Base-by-base conservation (phyloP, 2,113 vertebrate genomes). In the Mesocricetus auratus region DNA sequence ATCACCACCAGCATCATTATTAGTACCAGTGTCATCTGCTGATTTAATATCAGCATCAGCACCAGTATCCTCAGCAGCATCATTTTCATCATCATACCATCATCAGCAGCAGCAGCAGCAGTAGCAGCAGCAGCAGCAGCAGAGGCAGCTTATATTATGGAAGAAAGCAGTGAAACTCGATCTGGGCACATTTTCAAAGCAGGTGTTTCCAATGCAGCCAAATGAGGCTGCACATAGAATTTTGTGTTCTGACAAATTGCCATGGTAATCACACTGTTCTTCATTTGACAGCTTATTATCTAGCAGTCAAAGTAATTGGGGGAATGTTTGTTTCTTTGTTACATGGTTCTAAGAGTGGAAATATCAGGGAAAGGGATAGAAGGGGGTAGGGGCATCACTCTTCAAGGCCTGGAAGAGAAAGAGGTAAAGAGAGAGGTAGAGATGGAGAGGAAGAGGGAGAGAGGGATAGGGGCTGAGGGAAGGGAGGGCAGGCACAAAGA, bases 271-370 rank as follows among this genome's bases (percentile, higher is more conserved):
- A 42, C 77, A 33, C 53, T 74, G 91, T 71, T 77, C 39, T 95
- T 81, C 89, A 60, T 73, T 31, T 68, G 86, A 74, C 22, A 78
- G 75, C 94, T 81, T 77, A 90, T 93, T 93, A 81, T 88, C 81
- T 47, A 79, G 86, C 77, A 71, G 91, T 90, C 89, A 95, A 81
- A 78, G 73, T 73, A 96, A 94, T 74, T 81, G 36, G 86, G 60
- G 82, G 62, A 83, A 74, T 66, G 82, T 95, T 89, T 95, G 77
- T 39, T 95, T 94, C 64, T 96, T 74, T 83, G 66, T 95, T 86
- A 66, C n/a, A 56, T 21, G 56, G 39, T 19, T 83, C 86, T 39
- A 36, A 69, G 26, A 81, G 53, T 47, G 78, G 96, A 71, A 68
- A 81, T 71, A 75, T 78, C 47, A 33, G 71, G n/a, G 74, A 88